These are phyloP conservation scores for Anoncus sp. DNA, from an alignment of 2,888 invertebrate genomes.

Conservation along the genomic window DNA sequence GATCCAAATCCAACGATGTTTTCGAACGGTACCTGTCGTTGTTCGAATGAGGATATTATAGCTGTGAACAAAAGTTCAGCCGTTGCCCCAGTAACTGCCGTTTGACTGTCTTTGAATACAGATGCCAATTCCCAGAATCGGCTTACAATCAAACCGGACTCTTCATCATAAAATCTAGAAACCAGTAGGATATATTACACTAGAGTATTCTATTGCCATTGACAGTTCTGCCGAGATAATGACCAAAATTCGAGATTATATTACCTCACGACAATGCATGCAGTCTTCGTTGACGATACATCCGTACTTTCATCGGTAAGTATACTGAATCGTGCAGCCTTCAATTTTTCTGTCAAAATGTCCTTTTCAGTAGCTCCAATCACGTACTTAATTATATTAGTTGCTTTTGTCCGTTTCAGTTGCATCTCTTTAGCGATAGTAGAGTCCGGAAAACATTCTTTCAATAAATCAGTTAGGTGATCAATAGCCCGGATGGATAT, in stretches of 20 bases:
- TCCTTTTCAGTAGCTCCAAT: conserved; percentile 69
- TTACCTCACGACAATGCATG: conserved; percentile 66
- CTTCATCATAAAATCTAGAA: conserved; percentile 63
- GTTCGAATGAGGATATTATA: conserved; percentile 34
- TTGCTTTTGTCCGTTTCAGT: conserved; percentile 69
- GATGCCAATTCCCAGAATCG: conserved; percentile 67
- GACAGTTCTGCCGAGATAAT: too few species aligned
- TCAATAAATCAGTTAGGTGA: conserved; percentile 62
- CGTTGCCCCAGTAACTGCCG: conserved; percentile 51
- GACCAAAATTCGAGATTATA: too few species aligned
- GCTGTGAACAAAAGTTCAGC: conserved; percentile 58
- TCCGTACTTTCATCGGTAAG: conserved; percentile 73
- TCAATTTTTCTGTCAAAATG: conserved; percentile 65
- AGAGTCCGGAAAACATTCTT: conserved; percentile 70
- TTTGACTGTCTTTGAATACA: conserved; percentile 56
- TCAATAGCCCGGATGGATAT: conserved; percentile 56
- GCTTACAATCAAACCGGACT: conserved; percentile 54
- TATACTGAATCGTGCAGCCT: conserved; percentile 68
- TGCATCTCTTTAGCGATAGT: conserved; percentile 67
- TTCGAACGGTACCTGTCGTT: not conserved
- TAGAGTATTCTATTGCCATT: not conserved
- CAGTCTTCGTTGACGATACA: conserved; percentile 60
- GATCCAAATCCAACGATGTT: conserved; percentile 51
- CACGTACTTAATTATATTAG: conserved; percentile 70
- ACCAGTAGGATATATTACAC: not conserved